A percentile compares a stretch with the other conserved stretches of the same genome.
phyloP scores from a whole-genome alignment of 2,113 vertebrate genomes.

The Grallaria varia region DNA sequence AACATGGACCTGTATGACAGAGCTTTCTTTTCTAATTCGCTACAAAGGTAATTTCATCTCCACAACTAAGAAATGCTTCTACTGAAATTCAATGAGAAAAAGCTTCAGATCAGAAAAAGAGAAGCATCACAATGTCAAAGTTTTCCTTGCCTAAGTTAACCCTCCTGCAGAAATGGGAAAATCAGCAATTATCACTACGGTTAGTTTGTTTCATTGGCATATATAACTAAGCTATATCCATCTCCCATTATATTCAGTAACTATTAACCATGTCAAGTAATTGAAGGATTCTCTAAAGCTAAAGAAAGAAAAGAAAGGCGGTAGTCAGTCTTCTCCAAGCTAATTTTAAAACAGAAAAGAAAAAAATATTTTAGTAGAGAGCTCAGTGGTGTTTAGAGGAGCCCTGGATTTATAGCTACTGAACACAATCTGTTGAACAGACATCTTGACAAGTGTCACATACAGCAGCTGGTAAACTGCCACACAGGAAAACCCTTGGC shows the following conservation, averaged over 20 bases:
- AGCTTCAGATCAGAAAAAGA: neutral
- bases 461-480: neutral
- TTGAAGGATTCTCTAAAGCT: neutral
- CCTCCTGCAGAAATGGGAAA: neutral
- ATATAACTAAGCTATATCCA: neutral
- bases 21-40: neutral
- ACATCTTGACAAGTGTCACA: neutral
- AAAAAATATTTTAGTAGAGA: neutral
- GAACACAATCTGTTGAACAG: neutral
- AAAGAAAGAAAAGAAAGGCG: neutral
- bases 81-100: neutral
- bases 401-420: neutral
- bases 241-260: neutral
- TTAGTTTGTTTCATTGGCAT: neutral
- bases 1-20: neutral
- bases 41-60: neutral
- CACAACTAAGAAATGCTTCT: neutral
- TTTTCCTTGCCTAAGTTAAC: neutral
- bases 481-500: neutral
- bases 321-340: neutral
- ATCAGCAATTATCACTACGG: neutral
- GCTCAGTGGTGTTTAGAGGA: neutral
- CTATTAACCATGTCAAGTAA: neutral
- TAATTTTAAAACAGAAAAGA: neutral
- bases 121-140: neutral